Percentiles rank a stretch among this genome's conserved stretches.
These are phyloP conservation scores for Urosaurus nigricauda DNA, from an alignment of 2,797 vertebrate genomes.

Conservation along the genomic window DNA sequence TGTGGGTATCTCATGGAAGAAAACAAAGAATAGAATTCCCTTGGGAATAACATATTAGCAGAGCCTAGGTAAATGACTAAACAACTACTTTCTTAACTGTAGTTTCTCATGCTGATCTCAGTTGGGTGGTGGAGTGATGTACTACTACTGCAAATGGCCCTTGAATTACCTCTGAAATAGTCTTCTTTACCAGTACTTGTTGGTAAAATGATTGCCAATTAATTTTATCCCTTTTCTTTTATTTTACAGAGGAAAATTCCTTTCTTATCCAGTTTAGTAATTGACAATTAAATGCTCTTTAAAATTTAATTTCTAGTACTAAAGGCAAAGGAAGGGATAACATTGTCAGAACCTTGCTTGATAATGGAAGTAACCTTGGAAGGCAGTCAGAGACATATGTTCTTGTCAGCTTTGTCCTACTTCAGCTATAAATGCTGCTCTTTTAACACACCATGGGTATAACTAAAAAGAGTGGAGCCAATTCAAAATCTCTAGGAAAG, in stretches of 20 bases:
- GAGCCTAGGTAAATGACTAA: neutral
- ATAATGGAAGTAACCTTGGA: constrained; percentile 19
- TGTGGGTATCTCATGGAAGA: neutral
- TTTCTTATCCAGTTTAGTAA: neutral
- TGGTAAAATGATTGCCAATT: neutral
- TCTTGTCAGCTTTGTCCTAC: neutral
- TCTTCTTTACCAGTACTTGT: neutral
- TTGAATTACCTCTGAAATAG: neutral
- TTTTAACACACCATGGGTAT: neutral
- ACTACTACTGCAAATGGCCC: neutral
- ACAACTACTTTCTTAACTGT: neutral
- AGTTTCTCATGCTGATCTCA: neutral
- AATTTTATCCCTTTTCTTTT: neutral
- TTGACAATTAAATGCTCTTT: constrained; percentile 29
- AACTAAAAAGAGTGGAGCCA: constrained; percentile 1
- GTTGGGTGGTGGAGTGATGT: neutral
- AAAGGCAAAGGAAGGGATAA: constrained; percentile 3
- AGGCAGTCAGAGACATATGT: neutral
- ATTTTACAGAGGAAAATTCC: neutral
- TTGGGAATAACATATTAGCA: neutral
- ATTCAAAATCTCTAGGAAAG: constrained; percentile 1
- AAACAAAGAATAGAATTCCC: neutral
- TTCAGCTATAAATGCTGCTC: neutral
- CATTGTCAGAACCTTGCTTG: neutral
- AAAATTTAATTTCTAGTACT: constrained; percentile 15